These are phyloP conservation scores for Drosophila quadrilineata DNA, from an alignment of 1,140 invertebrate species.

Conservation along the genomic window DNA sequence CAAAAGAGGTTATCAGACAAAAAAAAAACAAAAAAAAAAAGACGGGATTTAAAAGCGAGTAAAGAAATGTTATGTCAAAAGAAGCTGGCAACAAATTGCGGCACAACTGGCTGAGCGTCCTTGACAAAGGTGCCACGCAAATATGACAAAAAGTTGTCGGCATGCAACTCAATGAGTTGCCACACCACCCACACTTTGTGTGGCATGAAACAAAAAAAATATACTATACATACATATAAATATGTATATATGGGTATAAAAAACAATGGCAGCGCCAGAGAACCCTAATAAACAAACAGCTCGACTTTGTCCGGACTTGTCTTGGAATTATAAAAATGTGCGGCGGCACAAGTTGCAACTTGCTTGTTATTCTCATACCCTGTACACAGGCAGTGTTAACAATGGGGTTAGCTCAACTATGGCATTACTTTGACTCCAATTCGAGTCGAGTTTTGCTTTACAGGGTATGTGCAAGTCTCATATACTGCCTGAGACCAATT, in stretches of 20 bases:
- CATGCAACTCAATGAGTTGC: slow-evolving; percentile 51
- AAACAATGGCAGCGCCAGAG: slow-evolving; percentile 22
- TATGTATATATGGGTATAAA: background rate
- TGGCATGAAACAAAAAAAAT: background rate
- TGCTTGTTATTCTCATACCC: slow-evolving; percentile 9
- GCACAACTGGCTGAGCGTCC: slow-evolving; percentile 39
- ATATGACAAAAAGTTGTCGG: slow-evolving; percentile 50
- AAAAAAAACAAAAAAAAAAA: slow-evolving; percentile 6
- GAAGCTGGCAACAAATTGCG: slow-evolving; percentile 3
- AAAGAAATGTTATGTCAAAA: background rate
- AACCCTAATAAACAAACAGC: slow-evolving; percentile 22
- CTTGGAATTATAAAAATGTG: slow-evolving; percentile 30
- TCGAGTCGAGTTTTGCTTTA: no score
- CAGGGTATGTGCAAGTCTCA: no score
- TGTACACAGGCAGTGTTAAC: background rate
- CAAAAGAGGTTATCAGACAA: no score
- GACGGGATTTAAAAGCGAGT: no score
- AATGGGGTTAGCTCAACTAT: background rate
- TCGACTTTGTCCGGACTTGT: slow-evolving; percentile 10
- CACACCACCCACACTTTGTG: background rate
- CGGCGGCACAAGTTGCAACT: slow-evolving; percentile 4
- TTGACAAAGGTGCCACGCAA: slow-evolving; percentile 66
- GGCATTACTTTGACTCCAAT: background rate
- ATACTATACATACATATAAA: no score
- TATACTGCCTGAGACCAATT: background rate